Conservation (phyloP, 2,888 invertebrate genomes). For the Drosophila suboccidentalis region DNA sequence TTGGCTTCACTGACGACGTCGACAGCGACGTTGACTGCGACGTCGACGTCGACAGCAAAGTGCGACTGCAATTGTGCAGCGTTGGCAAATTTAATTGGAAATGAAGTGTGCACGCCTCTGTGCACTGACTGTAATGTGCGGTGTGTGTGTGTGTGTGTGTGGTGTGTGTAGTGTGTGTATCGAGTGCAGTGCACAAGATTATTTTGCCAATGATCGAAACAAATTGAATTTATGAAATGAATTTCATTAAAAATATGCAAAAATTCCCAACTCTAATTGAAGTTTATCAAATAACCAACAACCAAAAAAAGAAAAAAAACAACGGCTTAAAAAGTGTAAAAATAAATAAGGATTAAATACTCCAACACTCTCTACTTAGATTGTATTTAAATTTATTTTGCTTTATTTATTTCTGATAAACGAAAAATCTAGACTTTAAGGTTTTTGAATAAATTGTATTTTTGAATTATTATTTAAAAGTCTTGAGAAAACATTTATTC, state of each 20-base stretch:
- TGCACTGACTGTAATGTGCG: slow-evolving; percentile 25
- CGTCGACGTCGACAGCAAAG: slow-evolving; percentile 23
- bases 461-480: no score
- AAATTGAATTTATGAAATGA: slow-evolving; percentile 80
- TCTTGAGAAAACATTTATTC: no score
- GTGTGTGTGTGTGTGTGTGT: slow-evolving; percentile 28
- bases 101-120: slow-evolving; percentile 66
- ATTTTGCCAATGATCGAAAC: slow-evolving; percentile 80
- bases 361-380: not conserved
- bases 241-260: slow-evolving; percentile 66
- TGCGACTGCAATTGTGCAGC: slow-evolving; percentile 65
- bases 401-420: no score
- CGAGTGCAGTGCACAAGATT: slow-evolving; percentile 65
- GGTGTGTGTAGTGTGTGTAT: slow-evolving; percentile 22
- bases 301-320: slow-evolving; percentile 19
- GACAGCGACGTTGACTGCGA: slow-evolving; percentile 7
- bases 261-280: slow-evolving; percentile 71
- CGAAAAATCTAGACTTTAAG: no score
- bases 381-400: no score
- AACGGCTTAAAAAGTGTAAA: slow-evolving; percentile 16
- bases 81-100: slow-evolving; percentile 80
- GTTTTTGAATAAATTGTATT: no score
- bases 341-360: not conserved
- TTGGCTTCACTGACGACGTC: slow-evolving; percentile 42
- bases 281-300: slow-evolving; percentile 63